Evolutionary conservation across 2,797 vertebrate species (phyloP).

Genomic region (Pseudotriccus pelzelni): DNA sequence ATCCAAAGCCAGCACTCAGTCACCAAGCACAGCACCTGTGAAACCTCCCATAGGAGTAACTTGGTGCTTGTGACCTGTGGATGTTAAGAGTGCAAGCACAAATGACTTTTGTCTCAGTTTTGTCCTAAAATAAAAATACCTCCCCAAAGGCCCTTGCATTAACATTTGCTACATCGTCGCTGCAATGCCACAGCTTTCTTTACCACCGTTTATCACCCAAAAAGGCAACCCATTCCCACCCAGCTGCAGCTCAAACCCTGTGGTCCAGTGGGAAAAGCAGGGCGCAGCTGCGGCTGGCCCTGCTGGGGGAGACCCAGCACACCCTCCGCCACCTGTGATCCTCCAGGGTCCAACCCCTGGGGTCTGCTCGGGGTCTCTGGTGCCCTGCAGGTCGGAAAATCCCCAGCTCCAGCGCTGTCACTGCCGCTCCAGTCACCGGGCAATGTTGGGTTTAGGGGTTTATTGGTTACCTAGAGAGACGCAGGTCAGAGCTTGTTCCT

Average conservation of each 20-base stretch:
- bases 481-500: constrained; percentile 27
- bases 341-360: neutral
- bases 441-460: neutral
- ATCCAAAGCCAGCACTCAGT: neutral
- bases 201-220: neutral
- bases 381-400: neutral
- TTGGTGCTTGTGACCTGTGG: neutral
- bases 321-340: neutral
- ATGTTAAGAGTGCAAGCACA: neutral
- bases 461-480: neutral
- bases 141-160: neutral
- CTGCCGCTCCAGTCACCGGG: neutral
- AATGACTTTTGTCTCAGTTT: neutral
- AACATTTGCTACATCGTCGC: neutral
- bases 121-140: neutral
- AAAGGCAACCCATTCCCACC: neutral
- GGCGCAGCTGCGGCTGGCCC: neutral
- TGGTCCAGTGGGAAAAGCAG: neutral
- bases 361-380: neutral
- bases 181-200: neutral
- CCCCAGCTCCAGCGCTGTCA: neutral
- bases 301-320: neutral
- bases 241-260: neutral
- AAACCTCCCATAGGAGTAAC: neutral
- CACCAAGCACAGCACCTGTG: neutral